phyloP scores from a whole-genome alignment of 2,113 vertebrate species.

The Shinisaurus crocodilurus region DNA sequence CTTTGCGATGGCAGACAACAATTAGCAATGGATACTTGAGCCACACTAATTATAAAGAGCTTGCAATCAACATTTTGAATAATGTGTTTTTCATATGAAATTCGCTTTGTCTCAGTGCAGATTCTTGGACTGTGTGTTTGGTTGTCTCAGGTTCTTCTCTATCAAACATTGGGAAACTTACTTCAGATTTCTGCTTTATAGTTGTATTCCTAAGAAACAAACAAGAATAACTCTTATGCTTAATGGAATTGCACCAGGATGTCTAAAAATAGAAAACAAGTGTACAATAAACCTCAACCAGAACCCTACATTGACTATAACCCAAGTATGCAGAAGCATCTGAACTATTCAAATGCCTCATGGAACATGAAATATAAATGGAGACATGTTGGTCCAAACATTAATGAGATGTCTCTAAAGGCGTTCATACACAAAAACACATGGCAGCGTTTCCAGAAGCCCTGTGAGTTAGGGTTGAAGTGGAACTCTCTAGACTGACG shows the following conservation, averaged over 20 bases:
- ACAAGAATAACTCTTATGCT: neutral
- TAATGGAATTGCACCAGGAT: neutral
- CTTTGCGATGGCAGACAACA: slow-evolving; percentile 33
- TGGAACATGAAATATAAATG: neutral
- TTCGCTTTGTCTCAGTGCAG: slow-evolving; percentile 44
- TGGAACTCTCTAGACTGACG: neutral
- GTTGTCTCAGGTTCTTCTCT: neutral
- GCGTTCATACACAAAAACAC: neutral
- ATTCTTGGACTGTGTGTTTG: slow-evolving; percentile 5
- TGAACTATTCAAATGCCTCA: neutral
- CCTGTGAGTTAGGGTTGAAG: neutral
- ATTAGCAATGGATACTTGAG: slow-evolving; percentile 50
- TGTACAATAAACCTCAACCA: neutral
- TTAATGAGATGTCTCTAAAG: neutral
- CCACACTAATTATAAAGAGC: slow-evolving; percentile 55
- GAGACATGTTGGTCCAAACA: neutral
- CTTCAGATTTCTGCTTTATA: slow-evolving; percentile 12
- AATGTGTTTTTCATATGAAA: slow-evolving; percentile 54
- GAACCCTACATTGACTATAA: neutral
- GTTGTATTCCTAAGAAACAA: neutral
- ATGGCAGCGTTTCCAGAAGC: neutral
- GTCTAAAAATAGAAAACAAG: neutral
- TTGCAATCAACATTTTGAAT: slow-evolving; percentile 68
- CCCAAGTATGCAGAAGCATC: neutral
- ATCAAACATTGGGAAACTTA: neutral